Conservation (phyloP, 1,140 invertebrate species). For the Halyomorpha halys region DNA sequence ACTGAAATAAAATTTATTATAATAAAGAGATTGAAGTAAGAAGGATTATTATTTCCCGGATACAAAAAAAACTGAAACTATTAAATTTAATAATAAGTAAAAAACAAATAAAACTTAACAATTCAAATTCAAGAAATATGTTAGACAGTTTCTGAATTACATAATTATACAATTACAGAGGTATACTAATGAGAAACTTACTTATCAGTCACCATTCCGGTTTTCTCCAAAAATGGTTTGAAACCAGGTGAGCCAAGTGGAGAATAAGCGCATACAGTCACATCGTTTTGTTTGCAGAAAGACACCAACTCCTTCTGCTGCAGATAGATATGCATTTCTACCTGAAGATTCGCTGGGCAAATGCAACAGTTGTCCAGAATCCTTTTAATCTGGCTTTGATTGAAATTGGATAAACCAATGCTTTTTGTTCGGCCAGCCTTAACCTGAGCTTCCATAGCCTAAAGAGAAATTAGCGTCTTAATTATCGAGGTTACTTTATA, state of each 20-base stretch:
- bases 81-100: too few relatives aligned
- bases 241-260: constrained; percentile 58
- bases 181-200: neutral
- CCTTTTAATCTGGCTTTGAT: constrained; percentile 32
- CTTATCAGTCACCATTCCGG: neutral
- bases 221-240: neutral
- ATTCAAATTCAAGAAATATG: too few relatives aligned
- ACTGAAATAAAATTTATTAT: too few relatives aligned
- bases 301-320: constrained; percentile 67
- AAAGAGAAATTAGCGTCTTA: neutral
- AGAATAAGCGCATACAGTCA: constrained; percentile 70
- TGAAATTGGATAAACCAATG: constrained; percentile 38
- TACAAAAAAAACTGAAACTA: too few relatives aligned
- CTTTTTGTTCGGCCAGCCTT: constrained; percentile 31
- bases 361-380: constrained; percentile 31
- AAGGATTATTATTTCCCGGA: too few relatives aligned
- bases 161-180: too few relatives aligned
- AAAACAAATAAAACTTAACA: too few relatives aligned
- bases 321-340: constrained; percentile 73
- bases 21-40: too few relatives aligned
- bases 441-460: constrained; percentile 29
- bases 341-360: constrained; percentile 42
- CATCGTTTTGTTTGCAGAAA: constrained; percentile 59
- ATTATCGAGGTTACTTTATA: too few relatives aligned
- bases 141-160: too few relatives aligned